Base-by-base conservation (phyloP, 2,797 vertebrate species). In the Bufotes viridis region DNA sequence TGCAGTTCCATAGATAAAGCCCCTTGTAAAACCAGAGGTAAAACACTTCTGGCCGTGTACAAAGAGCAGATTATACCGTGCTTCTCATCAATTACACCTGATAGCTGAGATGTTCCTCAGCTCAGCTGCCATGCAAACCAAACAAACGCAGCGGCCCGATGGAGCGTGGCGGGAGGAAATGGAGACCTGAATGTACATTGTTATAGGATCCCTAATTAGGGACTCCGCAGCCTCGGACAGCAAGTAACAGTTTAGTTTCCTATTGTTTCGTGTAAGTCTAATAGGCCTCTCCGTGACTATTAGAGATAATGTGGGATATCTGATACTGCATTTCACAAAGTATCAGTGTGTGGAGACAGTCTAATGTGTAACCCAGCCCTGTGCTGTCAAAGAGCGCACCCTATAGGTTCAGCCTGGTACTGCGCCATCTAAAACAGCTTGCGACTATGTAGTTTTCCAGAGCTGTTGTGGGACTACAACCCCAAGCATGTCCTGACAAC, bases 191-290 rank as follows among this genome's bases (percentile, higher is more conserved):
- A 83, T 87, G 80, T 78, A 83, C 88, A 65, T 87, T 42, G 88
- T 87, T 29, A 89, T 84, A 61, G 24, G 88, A 89, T 89, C 86
- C 81, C 88, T 89, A 87, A 89, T 89, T 89, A 87, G 88, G 87
- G 84, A 87, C 88, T 87, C 51, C 87, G 85, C 88, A 84, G 85
- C 74, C 74, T 87, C 88, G 87, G 61, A 80, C 85, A 84, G 88
- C 85, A 87, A 89, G 88, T 87, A 89, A 89, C 88, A 84, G 88
- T 89, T 89, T 89, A 89, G 85, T 49, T 80, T 75, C 78, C 88
- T 84, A 79, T 89, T 89, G 88, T 89, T 74, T 80, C 51, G 49
- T 69, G 84, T 18, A 42, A 65, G 86, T 55, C 67, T 78, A 87
- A 89, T 72, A 80, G 81, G 88, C 67, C 82, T 89, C 85, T 89